A percentile compares a stretch with the other conserved stretches of the same genome.
These are phyloP conservation scores for Peromyscus attwateri DNA, from an alignment of 2,797 vertebrate genomes.

Conservation along the genomic window DNA sequence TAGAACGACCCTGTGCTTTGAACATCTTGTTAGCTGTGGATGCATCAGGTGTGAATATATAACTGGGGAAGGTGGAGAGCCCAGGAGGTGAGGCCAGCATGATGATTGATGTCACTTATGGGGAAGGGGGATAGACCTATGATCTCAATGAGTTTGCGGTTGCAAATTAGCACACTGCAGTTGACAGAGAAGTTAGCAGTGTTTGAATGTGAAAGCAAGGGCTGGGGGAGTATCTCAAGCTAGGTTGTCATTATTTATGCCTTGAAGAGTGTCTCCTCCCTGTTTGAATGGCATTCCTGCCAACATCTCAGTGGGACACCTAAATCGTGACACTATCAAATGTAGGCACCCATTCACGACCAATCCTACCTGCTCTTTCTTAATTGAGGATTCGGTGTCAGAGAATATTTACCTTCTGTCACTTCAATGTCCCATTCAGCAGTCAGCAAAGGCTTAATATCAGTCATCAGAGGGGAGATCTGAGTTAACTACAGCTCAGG, in stretches of 20 bases:
- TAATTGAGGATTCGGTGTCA: conserved; percentile 63
- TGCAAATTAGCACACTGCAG: conserved; percentile 81
- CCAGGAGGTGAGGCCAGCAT: conserved; percentile 47
- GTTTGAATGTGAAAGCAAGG: conserved; percentile 78
- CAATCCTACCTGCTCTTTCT: neutral
- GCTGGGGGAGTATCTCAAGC: conserved; percentile 19
- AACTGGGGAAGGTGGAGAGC: conserved; percentile 34
- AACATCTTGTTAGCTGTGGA: neutral
- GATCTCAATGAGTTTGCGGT: conserved; percentile 67
- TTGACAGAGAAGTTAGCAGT: conserved; percentile 77
- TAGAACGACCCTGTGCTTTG: conserved; percentile 6
- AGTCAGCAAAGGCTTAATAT: conserved; percentile 44
- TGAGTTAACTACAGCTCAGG: neutral
- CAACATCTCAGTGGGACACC: neutral
- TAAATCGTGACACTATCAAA: conserved; percentile 50
- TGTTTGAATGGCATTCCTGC: conserved; percentile 10
- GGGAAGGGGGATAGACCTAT: conserved; percentile 74
- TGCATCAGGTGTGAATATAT: conserved; percentile 31
- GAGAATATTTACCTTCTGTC: conserved; percentile 75
- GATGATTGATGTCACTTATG: conserved; percentile 73
- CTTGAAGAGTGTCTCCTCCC: conserved; percentile 1
- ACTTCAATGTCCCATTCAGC: conserved; percentile 56
- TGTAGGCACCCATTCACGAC: conserved; percentile 43
- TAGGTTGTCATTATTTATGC: conserved; percentile 69
- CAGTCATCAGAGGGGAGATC: conserved; percentile 39